A percentile compares a stretch with the other conserved stretches of the same genome.
These are phyloP conservation scores for human (Homo sapiens) DNA, from an alignment of 2,113 vertebrate genomes.

Conservation along the genomic window DNA sequence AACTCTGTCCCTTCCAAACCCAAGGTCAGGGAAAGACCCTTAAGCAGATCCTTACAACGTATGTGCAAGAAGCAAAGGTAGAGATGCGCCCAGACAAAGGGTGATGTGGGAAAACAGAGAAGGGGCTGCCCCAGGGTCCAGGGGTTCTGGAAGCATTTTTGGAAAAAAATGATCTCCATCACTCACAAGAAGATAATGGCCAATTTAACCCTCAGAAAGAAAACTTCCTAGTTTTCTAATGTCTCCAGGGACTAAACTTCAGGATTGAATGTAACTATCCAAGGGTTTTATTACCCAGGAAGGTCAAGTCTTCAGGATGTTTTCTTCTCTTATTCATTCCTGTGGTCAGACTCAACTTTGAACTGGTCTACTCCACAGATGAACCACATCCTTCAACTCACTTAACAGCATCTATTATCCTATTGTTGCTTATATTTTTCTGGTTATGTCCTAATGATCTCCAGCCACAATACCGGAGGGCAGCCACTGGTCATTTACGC, in stretches of 20 bases:
- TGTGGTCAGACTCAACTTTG: neutral
- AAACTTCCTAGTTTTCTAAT: neutral
- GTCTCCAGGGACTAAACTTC: neutral
- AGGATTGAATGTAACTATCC: neutral
- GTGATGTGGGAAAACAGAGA: neutral
- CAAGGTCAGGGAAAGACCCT: neutral
- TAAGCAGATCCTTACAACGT: neutral
- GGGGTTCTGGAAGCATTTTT: neutral
- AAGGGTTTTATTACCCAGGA: neutral
- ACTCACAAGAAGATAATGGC: neutral
- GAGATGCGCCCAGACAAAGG: neutral
- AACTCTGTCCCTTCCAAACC: neutral
- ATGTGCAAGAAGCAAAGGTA: neutral
- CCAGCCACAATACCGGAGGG: neutral
- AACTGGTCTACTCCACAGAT: neutral
- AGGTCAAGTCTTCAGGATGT: neutral
- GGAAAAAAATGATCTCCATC: neutral
- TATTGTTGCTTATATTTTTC: neutral
- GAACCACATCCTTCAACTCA: neutral
- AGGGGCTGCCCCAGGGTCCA: neutral
- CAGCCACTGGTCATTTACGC: neutral
- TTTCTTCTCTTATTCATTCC: neutral
- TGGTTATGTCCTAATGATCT: neutral
- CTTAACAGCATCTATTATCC: neutral
- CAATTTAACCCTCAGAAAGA: neutral